Evolutionary conservation across 2,113 vertebrate genomes (phyloP).

Genomic region (Meleagris gallopavo): DNA sequence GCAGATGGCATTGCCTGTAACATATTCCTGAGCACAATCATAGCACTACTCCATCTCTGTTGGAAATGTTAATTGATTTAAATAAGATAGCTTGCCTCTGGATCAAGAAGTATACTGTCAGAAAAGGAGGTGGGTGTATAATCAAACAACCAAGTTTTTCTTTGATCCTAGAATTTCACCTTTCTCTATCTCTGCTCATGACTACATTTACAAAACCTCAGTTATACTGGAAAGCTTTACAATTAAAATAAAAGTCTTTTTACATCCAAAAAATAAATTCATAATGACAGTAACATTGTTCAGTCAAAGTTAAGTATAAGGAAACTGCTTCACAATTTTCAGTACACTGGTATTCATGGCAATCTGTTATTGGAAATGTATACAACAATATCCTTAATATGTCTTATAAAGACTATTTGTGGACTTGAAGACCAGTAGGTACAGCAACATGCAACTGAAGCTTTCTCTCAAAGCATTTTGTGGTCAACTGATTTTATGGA

Average conservation of each 20-base stretch:
- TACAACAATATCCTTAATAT: neutral
- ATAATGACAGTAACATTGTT: neutral
- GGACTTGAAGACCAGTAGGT: neutral
- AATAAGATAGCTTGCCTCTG: constrained; percentile 44
- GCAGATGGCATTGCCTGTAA: constrained; percentile 68
- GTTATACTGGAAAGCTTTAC: neutral
- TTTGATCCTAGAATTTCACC: neutral
- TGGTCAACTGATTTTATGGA: neutral
- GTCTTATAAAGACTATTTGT: neutral
- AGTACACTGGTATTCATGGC: neutral
- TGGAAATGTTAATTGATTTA: constrained; percentile 73
- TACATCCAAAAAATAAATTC: neutral
- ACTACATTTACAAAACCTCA: neutral
- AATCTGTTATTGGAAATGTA: neutral
- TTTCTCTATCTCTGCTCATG: neutral
- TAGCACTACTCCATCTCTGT: constrained; percentile 49
- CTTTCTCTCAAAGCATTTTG: neutral
- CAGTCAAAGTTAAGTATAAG: neutral
- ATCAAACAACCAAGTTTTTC: neutral
- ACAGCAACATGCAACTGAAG: neutral
- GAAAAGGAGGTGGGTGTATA: constrained; percentile 29
- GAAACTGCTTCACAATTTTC: neutral
- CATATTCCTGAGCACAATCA: constrained; percentile 60
- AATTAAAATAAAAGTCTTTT: neutral
- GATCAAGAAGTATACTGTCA: constrained; percentile 46